phyloP scores from a whole-genome alignment of 2,888 invertebrate genomes.

The Trissolcus japonicus region DNA sequence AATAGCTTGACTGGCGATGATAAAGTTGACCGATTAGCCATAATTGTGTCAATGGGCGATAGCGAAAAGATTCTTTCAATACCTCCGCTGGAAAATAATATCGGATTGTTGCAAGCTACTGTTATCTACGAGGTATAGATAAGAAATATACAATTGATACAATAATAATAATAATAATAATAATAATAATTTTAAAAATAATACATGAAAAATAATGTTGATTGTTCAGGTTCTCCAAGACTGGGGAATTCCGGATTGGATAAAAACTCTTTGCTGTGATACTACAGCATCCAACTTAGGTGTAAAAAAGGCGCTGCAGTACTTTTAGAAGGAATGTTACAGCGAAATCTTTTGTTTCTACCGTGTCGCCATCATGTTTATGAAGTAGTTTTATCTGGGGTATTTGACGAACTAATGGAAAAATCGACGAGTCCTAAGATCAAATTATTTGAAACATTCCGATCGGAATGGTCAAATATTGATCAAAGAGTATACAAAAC shows the following conservation, averaged over 20 bases:
- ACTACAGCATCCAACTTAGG: slow-evolving; percentile 11
- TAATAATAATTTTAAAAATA: no score
- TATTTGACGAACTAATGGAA: slow-evolving; percentile 7
- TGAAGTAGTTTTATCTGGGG: slow-evolving; percentile 4
- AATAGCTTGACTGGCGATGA: no score
- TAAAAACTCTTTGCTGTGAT: slow-evolving; percentile 13
- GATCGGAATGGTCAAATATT: background rate
- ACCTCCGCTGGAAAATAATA: no score
- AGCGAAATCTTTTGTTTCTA: slow-evolving; percentile 6
- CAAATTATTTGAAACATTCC: slow-evolving; percentile 6
- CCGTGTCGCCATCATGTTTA: slow-evolving; percentile 13
- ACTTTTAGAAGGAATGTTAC: background rate
- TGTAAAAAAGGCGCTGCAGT: slow-evolving; percentile 10
- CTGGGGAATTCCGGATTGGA: background rate
- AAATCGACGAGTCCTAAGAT: slow-evolving; percentile 1
- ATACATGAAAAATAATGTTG: no score
- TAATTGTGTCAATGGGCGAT: no score
- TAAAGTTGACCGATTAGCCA: no score
- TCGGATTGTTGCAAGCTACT: no score
- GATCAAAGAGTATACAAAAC: background rate
- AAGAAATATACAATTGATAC: no score
- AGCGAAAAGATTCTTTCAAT: no score
- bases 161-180: no score
- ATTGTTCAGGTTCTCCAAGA: slow-evolving; percentile 6
- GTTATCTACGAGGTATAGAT: no score